These are phyloP conservation scores for Penaeus monodon DNA, from an alignment of 2,888 invertebrate genomes.

Conservation along the genomic window DNA sequence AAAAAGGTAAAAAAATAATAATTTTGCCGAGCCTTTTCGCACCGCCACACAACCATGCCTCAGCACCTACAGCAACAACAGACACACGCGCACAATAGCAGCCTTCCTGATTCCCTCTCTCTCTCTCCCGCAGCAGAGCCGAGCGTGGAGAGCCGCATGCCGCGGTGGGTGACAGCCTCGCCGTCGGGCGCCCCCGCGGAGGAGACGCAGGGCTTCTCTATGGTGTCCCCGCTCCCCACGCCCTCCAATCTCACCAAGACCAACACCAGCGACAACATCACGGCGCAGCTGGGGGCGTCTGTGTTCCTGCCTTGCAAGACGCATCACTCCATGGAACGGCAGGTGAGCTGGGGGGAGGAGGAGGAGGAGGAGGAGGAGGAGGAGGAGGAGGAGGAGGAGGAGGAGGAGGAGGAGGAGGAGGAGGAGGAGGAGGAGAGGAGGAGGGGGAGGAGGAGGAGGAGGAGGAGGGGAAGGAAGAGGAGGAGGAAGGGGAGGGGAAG, in stretches of 20 bases:
- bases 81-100: neutral
- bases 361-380: no score
- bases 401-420: no score
- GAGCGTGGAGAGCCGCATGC: neutral
- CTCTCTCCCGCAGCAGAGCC: conserved; percentile 15
- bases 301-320: conserved; percentile 82
- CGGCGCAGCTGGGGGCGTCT: conserved; percentile 82
- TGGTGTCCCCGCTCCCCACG: conserved; percentile 7
- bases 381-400: no score
- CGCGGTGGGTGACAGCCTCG: conserved; percentile 8
- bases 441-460: no score
- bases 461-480: no score
- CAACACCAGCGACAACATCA: conserved; percentile 82
- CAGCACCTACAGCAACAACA: no score
- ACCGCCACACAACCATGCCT: no score
- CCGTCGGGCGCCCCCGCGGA: neutral
- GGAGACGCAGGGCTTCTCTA: neutral
- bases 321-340: conserved; percentile 59
- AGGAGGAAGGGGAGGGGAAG: no score
- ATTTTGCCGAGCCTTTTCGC: no score
- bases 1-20: no score
- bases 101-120: neutral
- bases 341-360: conserved; percentile 34
- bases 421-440: no score
- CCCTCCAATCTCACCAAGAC: conserved; percentile 70